phyloP scores from a whole-genome alignment of 1,140 invertebrate species.

The Euborellia annulipes region DNA sequence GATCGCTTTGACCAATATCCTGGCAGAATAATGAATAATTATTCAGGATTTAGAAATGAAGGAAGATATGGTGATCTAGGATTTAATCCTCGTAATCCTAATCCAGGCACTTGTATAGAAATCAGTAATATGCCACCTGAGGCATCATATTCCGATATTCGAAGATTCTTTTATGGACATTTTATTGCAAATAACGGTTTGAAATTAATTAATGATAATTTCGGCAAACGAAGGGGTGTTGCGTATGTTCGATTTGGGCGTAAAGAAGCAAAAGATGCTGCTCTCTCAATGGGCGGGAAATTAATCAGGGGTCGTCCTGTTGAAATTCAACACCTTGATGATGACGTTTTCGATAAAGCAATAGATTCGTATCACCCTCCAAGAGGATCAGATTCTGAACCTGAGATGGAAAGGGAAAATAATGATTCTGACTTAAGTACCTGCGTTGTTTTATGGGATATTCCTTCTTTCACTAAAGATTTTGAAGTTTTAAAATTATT shows the following conservation, averaged over 20 bases:
- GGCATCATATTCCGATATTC: conserved; percentile 55
- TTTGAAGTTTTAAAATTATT: conserved; percentile 63
- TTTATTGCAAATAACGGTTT: conserved; percentile 67
- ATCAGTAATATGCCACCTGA: conserved; percentile 49
- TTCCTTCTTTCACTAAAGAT: conserved; percentile 55
- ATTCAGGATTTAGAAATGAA: neutral
- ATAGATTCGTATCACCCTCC: conserved; percentile 40
- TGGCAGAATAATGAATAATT: neutral
- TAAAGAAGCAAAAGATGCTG: conserved; percentile 46
- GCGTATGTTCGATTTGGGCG: conserved; percentile 63
- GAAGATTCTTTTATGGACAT: conserved; percentile 60
- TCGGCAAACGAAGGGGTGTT: conserved; percentile 59
- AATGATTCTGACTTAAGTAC: too few relatives aligned
- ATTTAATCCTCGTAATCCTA: neutral
- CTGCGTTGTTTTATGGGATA: too few relatives aligned
- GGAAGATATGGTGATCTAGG: neutral
- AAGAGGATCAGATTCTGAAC: too few relatives aligned
- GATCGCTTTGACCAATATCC: neutral
- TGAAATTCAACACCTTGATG: conserved; percentile 39
- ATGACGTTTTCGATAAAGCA: conserved; percentile 44
- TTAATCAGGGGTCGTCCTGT: conserved; percentile 41
- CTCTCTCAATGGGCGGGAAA: conserved; percentile 40
- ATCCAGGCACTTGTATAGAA: conserved; percentile 50
- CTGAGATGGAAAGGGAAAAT: too few relatives aligned
- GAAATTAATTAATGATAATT: conserved; percentile 65